A percentile compares a stretch with the other conserved stretches of the same genome.
These are phyloP conservation scores for Carabus problematicus DNA, from an alignment of 2,888 invertebrate species.

Conservation along the genomic window DNA sequence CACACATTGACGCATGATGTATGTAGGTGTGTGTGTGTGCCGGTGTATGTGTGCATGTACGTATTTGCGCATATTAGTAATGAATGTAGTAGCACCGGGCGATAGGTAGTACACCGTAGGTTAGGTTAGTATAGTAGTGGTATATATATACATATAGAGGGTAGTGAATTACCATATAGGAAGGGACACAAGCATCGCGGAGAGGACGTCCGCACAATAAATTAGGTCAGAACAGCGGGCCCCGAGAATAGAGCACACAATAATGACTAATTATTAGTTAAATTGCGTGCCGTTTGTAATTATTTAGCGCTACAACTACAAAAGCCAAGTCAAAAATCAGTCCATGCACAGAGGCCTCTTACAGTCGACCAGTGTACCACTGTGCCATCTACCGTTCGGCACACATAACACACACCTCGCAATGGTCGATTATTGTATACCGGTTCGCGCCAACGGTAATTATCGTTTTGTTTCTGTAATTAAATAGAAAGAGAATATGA, in stretches of 20 bases:
- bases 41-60: background rate
- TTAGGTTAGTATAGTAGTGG: background rate
- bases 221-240: conserved; percentile 48
- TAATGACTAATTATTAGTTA: conserved; percentile 56
- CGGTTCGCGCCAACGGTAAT: conserved; percentile 39
- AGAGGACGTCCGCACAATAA: conserved; percentile 44
- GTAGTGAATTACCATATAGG: background rate
- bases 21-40: too few species aligned
- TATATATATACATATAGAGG: too few species aligned
- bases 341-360: conserved; percentile 14
- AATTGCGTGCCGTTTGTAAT: conserved; percentile 57
- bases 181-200: background rate
- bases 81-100: too few species aligned
- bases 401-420: background rate
- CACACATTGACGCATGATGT: too few species aligned
- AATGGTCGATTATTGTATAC: conserved; percentile 14
- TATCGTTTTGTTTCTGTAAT: conserved; percentile 44
- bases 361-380: background rate
- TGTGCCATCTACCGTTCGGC: background rate
- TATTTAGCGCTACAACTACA: conserved; percentile 48
- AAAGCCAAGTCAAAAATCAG: conserved; percentile 36
- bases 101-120: too few species aligned
- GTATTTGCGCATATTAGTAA: background rate
- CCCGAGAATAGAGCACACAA: conserved; percentile 48
- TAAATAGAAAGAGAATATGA: conserved; percentile 41